Evolutionary conservation across 2,797 vertebrate species (phyloP).

Genomic region (Rhinatrema bivittatum): DNA sequence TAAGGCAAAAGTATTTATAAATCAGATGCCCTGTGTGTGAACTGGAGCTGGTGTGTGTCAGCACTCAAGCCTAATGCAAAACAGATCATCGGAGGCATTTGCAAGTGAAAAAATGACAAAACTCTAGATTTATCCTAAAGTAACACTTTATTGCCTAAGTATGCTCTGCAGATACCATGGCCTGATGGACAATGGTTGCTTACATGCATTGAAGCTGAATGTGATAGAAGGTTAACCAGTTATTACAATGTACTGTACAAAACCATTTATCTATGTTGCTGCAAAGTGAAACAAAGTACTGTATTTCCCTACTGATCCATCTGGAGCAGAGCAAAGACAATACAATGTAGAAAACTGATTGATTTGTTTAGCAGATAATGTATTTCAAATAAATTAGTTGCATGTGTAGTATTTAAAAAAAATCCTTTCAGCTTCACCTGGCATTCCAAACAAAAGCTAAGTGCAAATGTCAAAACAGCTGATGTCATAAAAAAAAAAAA

Average conservation of each 20-base stretch:
- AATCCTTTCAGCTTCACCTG: constrained; percentile 68
- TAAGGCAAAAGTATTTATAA: no score
- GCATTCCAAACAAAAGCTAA: constrained; percentile 77
- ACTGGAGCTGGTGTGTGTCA: no score
- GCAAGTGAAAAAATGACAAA: no score
- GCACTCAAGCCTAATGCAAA: no score
- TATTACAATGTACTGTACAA: constrained; percentile 60
- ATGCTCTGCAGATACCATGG: constrained; percentile 79
- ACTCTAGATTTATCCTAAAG: constrained; percentile 64
- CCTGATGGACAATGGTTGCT: constrained; percentile 59
- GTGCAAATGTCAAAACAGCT: constrained; percentile 88
- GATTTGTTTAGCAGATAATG: constrained; percentile 45
- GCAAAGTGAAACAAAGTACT: constrained; percentile 39
- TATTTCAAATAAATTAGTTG: constrained; percentile 95
- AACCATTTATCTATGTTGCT: constrained; percentile 52
- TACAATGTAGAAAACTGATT: constrained; percentile 43
- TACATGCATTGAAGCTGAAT: constrained; percentile 75
- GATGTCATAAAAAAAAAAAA: constrained; percentile 66
- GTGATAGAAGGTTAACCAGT: constrained; percentile 78
- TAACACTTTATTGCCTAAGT: constrained; percentile 97
- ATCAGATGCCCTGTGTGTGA: no score
- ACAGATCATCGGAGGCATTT: no score
- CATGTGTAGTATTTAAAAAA: constrained; percentile 68
- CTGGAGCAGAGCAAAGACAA: constrained; percentile 35
- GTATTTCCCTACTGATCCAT: constrained; percentile 38